Evolutionary conservation across 2,113 vertebrate genomes (phyloP), one percentile per base, ranked within the genome.

Genomic region (Hippocampus abdominalis): DNA sequence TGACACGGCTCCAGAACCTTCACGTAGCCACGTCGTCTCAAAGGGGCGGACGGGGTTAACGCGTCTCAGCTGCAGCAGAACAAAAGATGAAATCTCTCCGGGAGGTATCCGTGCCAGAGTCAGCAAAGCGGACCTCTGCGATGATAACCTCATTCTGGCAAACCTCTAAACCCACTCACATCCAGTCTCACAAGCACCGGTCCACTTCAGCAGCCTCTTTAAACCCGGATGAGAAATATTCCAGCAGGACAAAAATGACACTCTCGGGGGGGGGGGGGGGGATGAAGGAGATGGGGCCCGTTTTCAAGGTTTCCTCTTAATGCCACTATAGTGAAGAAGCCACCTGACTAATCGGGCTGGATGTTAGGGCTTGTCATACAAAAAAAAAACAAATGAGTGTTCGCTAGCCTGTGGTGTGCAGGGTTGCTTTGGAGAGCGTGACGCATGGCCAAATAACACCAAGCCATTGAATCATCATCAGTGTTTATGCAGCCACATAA

Each of bases 391-490:
- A 76, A 78, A 70, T 75, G 70, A 71, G 71, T 82, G 82, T 74
- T 82, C 25, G 62, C 75, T 81, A 75, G 70, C 83, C 72, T 70
- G 80, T 81, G 79, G 86, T 73, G 76, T 68, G 69, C 73, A 69
- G 71, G 77, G 77, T n/a, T 62, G 66, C 66, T 68, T 83, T 82
- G 77, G 75, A 73, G 81, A 83, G 73, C 71, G 75, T 92, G 90
- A 91, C 86, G 81, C 89, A 91, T 85, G 77, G 73, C 85, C 88
- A 85, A 89, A 89, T 89, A 91, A 89, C 90, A 88, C 85, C 80
- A 63, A 84, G 82, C 80, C 75, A 84, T 79, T 92, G 89, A 92
- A 86, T 92, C 91, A 92, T 81, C 81, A 91, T 81, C 81, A 68
- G 75, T 79, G 86, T 90, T 86, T 86, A 88, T 69, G 76, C 81